These are phyloP conservation scores for Hetaerina americana DNA, from an alignment of 1,140 invertebrate genomes.

Conservation along the genomic window DNA sequence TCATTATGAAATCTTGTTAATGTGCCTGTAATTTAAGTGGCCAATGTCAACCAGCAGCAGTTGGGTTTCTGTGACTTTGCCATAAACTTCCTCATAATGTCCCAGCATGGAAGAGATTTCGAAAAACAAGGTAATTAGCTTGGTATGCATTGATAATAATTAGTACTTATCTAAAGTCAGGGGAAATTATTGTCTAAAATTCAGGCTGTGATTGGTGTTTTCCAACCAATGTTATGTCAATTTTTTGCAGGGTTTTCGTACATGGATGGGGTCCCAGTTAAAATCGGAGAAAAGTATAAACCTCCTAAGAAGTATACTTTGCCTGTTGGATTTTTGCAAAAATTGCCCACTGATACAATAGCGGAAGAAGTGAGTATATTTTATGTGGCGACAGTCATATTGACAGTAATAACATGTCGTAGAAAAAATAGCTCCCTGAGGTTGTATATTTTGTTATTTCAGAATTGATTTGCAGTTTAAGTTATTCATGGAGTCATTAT, in stretches of 20 bases:
- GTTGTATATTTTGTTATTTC: neutral
- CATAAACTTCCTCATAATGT: neutral
- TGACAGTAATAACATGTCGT: too few species aligned
- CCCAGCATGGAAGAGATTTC: neutral
- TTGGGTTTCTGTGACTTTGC: neutral
- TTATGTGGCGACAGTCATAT: neutral
- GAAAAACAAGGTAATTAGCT: neutral
- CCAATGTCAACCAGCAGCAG: neutral
- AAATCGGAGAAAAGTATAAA: conserved; percentile 74
- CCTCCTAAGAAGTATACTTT: conserved; percentile 56
- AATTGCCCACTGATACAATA: conserved; percentile 25
- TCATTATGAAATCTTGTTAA: neutral
- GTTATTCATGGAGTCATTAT: neutral
- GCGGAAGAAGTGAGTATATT: conserved; percentile 9
- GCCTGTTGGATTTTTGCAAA: conserved; percentile 48
- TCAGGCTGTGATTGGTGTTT: neutral
- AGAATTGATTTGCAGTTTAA: neutral
- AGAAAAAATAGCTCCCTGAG: neutral
- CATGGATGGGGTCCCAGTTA: conserved; percentile 71
- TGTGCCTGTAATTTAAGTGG: neutral
- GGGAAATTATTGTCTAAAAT: neutral
- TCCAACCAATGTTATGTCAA: neutral
- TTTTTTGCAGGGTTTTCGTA: conserved; percentile 30
- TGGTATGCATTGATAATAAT: neutral
- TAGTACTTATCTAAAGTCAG: neutral